Base-by-base conservation (phyloP, 2,113 vertebrate genomes). In the Apodemus sylvaticus region DNA sequence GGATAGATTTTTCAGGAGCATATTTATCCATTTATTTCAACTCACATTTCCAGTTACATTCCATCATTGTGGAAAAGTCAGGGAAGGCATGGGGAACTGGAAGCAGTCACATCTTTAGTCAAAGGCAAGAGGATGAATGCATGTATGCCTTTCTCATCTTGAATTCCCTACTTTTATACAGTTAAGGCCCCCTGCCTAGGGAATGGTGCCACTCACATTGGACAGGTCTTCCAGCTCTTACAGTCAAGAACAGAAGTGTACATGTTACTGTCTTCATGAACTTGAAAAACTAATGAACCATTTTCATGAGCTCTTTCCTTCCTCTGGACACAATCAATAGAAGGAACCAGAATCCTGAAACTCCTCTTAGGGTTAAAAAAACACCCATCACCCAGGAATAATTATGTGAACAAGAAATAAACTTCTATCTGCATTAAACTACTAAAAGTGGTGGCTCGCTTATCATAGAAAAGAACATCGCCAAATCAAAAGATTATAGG, bases 401-500 rank as follows among this genome's bases (percentile, higher is more conserved):
- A 45, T 24, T 17, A 45, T 19, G 48, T 34, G 10, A 76, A 89
- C 1, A 71, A 90, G 58, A 92, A 86, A 90, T 51, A 68, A 77
- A 86, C 10, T 89, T 91, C 45, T 70, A 48, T 29, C 29, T 83
- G 7, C 58, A 6, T 29, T 70, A 93, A 92, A 42, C 9, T 42
- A 31, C 48, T 87, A 73, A 60, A 62, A 36, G 10, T 45, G 0
- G 36, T 20, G 8, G 29, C 64, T 55, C 31, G 78, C 22, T 73
- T 95, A 29, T 91, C 60, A 83, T 1, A 92, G 26, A 20, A 86
- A 48, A 77, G 36, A 94, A 7, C 39, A 55, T 81, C 90, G 74
- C 83, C 20, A 26, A 73, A 82, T 26, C 24, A 95, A 42, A 94
- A 74, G 0, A 93, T 55, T 95, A 3, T n/a, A 94, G 82, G 81